phyloP scores from a whole-genome alignment of 1,140 invertebrate genomes.

The Mercenaria mercenaria region DNA sequence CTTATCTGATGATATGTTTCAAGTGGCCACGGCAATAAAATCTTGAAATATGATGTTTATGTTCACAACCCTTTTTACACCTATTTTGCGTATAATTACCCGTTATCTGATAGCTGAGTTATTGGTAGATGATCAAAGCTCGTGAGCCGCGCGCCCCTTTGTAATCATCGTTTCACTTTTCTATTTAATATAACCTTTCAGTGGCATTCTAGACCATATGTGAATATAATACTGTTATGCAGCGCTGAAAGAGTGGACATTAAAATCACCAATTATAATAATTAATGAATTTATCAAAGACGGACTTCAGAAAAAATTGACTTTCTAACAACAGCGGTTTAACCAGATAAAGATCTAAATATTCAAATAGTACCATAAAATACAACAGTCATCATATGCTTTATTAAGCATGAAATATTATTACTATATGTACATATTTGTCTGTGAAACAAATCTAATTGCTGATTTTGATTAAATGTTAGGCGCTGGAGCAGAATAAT shows the following conservation, averaged over 20 bases:
- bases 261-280: conserved; percentile 17
- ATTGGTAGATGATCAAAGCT: conserved; percentile 10
- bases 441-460: not conserved
- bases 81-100: conserved; percentile 17
- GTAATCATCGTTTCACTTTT: conserved; percentile 6
- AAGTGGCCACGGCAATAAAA: not conserved
- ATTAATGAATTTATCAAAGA: conserved; percentile 19
- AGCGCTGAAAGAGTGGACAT: not conserved
- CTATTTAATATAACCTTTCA: not conserved
- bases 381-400: not conserved
- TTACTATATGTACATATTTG: not conserved
- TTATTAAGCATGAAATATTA: not conserved
- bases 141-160: not conserved
- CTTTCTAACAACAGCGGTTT: not conserved
- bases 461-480: not conserved
- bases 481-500: no score
- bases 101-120: not conserved
- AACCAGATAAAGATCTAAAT: not conserved
- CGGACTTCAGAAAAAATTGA: not conserved
- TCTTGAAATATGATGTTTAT: not conserved
- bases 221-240: conserved; percentile 21
- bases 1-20: conserved; percentile 15
- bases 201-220: conserved; percentile 11
- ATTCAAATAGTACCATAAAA: not conserved
- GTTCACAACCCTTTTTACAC: conserved; percentile 21